Conservation (phyloP, 1,140 invertebrate species). For the Drosophila melanica region DNA sequence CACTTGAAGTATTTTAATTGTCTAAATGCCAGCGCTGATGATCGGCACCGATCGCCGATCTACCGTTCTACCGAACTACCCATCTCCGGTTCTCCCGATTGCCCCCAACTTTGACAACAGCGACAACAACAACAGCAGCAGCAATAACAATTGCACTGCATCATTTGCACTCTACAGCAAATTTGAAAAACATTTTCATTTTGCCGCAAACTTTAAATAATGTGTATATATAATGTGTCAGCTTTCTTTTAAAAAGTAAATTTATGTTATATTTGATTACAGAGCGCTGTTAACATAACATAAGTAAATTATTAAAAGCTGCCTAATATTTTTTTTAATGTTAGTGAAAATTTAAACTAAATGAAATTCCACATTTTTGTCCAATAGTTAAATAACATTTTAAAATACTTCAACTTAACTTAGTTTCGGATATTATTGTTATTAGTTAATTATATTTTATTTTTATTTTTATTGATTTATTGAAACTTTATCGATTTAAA, state of each 20-base stretch:
- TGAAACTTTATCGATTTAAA: neutral
- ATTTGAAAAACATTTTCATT: neutral
- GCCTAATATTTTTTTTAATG: neutral
- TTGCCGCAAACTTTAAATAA: too few relatives aligned
- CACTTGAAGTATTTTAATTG: slow-evolving; percentile 84
- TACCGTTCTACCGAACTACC: slow-evolving; percentile 9
- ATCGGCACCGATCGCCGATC: slow-evolving; percentile 51
- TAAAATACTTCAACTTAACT: too few relatives aligned
- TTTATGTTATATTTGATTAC: too few relatives aligned
- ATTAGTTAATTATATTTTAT: neutral
- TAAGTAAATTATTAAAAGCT: too few relatives aligned
- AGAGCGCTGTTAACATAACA: too few relatives aligned
- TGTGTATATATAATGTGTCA: too few relatives aligned
- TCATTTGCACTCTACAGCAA: slow-evolving; percentile 12
- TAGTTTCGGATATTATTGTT: neutral
- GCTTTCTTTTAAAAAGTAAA: too few relatives aligned
- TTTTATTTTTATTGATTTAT: neutral
- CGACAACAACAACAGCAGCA: slow-evolving; percentile 30
- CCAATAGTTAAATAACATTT: too few relatives aligned
- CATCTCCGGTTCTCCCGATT: slow-evolving; percentile 2
- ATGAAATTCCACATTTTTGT: too few relatives aligned
- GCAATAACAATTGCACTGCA: slow-evolving; percentile 33
- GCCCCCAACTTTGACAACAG: slow-evolving; percentile 31
- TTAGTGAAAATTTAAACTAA: neutral
- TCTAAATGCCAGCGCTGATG: slow-evolving; percentile 79